Percentiles rank a stretch among this genome's conserved stretches.
These are phyloP conservation scores for Parasteatoda lunata DNA, from an alignment of 2,888 invertebrate species.

Conservation along the genomic window DNA sequence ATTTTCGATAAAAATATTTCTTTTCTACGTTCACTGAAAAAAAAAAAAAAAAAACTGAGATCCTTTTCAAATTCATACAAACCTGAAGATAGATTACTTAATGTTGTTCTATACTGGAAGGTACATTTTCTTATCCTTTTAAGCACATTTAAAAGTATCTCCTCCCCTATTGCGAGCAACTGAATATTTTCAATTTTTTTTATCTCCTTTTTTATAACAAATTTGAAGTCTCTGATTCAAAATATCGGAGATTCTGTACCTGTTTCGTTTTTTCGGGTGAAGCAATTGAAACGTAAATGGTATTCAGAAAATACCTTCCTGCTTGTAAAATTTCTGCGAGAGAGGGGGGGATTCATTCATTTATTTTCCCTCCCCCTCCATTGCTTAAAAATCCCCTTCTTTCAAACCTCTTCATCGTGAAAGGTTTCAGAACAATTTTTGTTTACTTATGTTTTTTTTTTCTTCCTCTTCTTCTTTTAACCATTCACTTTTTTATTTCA, in stretches of 20 bases:
- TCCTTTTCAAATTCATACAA: too few species aligned
- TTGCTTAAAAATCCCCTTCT: constrained; percentile 14
- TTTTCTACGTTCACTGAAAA: too few species aligned
- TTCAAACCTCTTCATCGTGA: constrained; percentile 58
- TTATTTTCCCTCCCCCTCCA: constrained; percentile 1
- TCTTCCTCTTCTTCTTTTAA: too few species aligned
- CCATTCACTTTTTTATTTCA: too few species aligned
- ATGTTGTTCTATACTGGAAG: too few species aligned
- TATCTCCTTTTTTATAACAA: constrained; percentile 49
- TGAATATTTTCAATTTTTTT: not conserved
- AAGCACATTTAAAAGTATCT: too few species aligned
- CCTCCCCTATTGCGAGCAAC: too few species aligned
- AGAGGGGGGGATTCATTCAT: constrained; percentile 21
- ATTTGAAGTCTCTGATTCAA: constrained; percentile 56
- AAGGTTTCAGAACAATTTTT: constrained; percentile 21
- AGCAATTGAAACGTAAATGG: constrained; percentile 64
- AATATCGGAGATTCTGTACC: constrained; percentile 24
- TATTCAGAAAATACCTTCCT: constrained; percentile 54
- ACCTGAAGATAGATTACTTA: too few species aligned
- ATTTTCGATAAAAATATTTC: too few species aligned
- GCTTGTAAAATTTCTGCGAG: constrained; percentile 14
- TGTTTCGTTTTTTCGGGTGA: not conserved
- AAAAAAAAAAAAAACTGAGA: too few species aligned
- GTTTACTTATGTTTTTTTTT: too few species aligned
- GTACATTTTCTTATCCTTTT: too few species aligned